Evolutionary conservation across 2,888 invertebrate genomes (phyloP), one percentile per base, ranked within the genome.

Genomic region (Sinodicranocentrus sp.): DNA sequence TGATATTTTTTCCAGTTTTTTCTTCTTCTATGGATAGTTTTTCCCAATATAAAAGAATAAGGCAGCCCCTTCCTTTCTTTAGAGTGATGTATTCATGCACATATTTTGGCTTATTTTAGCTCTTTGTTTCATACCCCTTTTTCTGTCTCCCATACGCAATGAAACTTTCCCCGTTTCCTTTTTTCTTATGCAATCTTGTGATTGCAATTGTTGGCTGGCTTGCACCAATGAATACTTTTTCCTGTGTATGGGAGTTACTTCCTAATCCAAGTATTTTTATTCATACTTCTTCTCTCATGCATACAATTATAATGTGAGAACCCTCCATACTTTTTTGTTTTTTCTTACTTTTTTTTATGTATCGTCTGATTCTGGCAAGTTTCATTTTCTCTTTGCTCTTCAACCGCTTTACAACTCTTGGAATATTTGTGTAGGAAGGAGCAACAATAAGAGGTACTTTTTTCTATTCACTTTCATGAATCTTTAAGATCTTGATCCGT

Each of bases 401-500:
- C n/a, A n/a, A 10, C 48, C n/a, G 2, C 33, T 33, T 10, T 10
- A 6, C 33, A 33, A 6, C 48, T 48, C n/a, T 48, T 10, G 2
- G 10, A 48, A 48, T 39, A 13, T 48, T 48, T 5, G 48, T 10
- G 48, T 48, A 10, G 48, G 48, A 48, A n/a, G 33, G 10, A 33
- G 33, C 33, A 33, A 33, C 33, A 33, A 33, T 33, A 33, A n/a
- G n/a, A n/a, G 48, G 48, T 48, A 5, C n/a, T 48, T 48, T 48
- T 48, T 48, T n/a, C 48, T 15, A n/a, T 57, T 3, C 23, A 63
- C 17, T 17, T 28, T 33, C 63, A 63, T 63, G 63, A 63, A 63
- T 63, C 28, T 63, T 63, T 63, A 63, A 63, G 57, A 63, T 63
- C 17, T 33, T 63, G 63, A 63, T 63, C 33, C 63, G 21, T 63